Evolutionary conservation across 2,113 vertebrate species (phyloP), one percentile per base, ranked within the genome.

Genomic region (Stomatorhinus ivindoensis): DNA sequence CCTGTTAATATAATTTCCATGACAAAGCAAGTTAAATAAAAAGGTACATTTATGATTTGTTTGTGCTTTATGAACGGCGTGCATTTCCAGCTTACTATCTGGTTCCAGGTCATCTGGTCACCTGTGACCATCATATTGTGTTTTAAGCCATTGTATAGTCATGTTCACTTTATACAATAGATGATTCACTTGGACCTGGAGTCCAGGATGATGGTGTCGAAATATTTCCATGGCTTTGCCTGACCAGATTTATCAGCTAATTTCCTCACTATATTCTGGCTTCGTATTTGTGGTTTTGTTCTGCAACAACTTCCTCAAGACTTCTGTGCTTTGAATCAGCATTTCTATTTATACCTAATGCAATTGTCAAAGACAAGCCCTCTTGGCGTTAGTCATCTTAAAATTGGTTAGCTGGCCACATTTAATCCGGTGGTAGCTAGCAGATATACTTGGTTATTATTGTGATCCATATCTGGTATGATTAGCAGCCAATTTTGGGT

Each of bases 11-110:
- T 90, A 44, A 87, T 90, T 90, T 86, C 82, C 89, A 76, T 76
- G 83, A 87, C 85, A 76, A 89, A 89, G 58, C 89, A 90, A 89
- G 61, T 90, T 76, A 55, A 90, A 90, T 90, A 90, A 90, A 87
- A 89, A 55, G 89, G 89, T 90, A 53, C 47, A 87, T 87, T 90
- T 76, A 44, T 42, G 65, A 90, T 19, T 17, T 4, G 69, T n/a
- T 51, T 31, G 82, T 87, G 31, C 7, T 84, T 73, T 87, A 46
- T 53, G 80, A 13, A 69, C 10, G 27, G 39, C 17, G 31, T 42
- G 21, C 8, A 48, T 19, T 42, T 73, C 31, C 50, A 27, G 27
- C 47, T 48, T 17, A 24, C 3, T 24, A 31, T 35, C 27, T 50
- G 65, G 8, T 50, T 86, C n/a, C n/a, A 50, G 9, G 19, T 88